Evolutionary conservation across 2,797 vertebrate species (phyloP).

Genomic region (Balearica regulorum): DNA sequence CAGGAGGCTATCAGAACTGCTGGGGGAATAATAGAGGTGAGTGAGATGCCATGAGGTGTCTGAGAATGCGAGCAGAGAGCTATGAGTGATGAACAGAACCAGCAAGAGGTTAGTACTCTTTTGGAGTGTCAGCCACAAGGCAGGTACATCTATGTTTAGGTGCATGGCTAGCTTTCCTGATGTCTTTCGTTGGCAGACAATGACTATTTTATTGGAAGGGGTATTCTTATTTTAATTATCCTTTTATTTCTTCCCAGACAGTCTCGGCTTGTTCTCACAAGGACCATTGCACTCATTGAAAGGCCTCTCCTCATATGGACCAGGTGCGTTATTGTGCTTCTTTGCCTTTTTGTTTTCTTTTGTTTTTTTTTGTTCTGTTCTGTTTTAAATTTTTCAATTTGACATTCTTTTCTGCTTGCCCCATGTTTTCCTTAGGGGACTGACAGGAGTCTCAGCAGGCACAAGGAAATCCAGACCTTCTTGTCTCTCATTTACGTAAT

Average conservation of each 20-base stretch:
- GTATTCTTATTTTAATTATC: not conserved
- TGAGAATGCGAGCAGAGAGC: not conserved
- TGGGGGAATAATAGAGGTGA: not conserved
- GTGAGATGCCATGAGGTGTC: not conserved
- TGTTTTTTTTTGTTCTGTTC: no score
- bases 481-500: not conserved
- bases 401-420: not conserved
- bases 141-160: not conserved
- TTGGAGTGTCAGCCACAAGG: not conserved
- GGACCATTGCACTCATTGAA: not conserved
- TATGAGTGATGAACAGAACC: not conserved
- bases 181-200: not conserved
- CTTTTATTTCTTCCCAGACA: not conserved
- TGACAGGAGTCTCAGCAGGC: not conserved
- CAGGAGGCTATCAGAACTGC: not conserved
- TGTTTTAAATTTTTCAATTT: not conserved
- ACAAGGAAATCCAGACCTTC: not conserved
- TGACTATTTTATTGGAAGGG: not conserved
- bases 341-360: not conserved
- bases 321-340: not conserved
- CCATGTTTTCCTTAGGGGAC: not conserved
- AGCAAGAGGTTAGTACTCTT: not conserved
- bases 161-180: not conserved
- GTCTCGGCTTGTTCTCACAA: rapidly evolving
- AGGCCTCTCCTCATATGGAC: rapidly evolving